A percentile compares a stretch with the other conserved stretches of the same genome.
phyloP scores from a whole-genome alignment of 2,888 invertebrate genomes.

The Drosophila anomalata region DNA sequence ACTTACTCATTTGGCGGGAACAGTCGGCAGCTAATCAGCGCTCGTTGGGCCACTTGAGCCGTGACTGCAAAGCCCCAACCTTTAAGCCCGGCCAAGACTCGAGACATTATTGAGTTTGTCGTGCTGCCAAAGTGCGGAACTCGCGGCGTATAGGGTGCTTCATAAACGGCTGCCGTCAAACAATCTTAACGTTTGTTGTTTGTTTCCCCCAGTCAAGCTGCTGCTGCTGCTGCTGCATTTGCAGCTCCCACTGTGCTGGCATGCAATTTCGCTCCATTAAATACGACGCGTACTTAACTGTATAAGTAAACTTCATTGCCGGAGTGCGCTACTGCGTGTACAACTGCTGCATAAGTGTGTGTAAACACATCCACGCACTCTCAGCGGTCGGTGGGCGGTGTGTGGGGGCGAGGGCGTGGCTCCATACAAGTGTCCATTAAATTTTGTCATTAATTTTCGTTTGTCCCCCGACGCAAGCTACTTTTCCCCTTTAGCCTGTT shows the following conservation, averaged over 20 bases:
- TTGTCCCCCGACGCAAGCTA: slow-evolving; percentile 21
- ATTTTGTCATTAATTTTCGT: slow-evolving; percentile 62
- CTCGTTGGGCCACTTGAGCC: slow-evolving; percentile 38
- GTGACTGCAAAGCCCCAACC: slow-evolving; percentile 19
- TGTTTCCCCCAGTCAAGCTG: slow-evolving; percentile 27
- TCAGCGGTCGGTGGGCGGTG: slow-evolving; percentile 4
- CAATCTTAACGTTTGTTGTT: slow-evolving; percentile 51
- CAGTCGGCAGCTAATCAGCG: slow-evolving; percentile 48
- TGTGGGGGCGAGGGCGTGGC: slow-evolving; percentile 34
- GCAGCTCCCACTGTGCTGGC: slow-evolving; percentile 25
- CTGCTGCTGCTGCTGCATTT: slow-evolving; percentile 2
- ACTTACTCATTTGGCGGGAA: slow-evolving; percentile 25
- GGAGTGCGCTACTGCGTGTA: slow-evolving; percentile 33
- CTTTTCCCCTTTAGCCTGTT: slow-evolving; percentile 20
- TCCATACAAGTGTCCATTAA: slow-evolving; percentile 71
- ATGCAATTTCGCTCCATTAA: slow-evolving; percentile 57
- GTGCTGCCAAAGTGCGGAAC: slow-evolving; percentile 36
- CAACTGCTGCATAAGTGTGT: slow-evolving; percentile 61
- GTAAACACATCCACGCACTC: slow-evolving; percentile 61
- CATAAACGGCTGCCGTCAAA: slow-evolving; percentile 56
- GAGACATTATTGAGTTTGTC: slow-evolving; percentile 45
- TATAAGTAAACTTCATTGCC: slow-evolving; percentile 48
- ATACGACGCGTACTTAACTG: slow-evolving; percentile 56
- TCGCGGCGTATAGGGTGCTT: slow-evolving; percentile 47
- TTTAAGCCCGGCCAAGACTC: slow-evolving; percentile 1